Base-by-base conservation (phyloP, 2,888 invertebrate genomes). In the Buathra laborator region DNA sequence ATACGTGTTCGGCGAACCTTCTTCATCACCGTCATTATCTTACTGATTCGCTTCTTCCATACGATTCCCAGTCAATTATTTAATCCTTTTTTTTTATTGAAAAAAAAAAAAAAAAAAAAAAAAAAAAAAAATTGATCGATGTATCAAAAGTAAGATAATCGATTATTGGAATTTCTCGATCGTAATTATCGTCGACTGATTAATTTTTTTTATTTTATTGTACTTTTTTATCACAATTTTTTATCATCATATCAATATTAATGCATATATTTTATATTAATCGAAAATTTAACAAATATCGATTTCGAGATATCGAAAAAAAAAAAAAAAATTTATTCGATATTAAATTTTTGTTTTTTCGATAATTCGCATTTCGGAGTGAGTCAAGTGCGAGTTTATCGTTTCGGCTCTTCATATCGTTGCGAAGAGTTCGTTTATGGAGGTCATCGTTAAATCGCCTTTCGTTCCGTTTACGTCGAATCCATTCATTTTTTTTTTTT, bases 391-490 rank as follows among this genome's bases (percentile, higher is more conserved):
- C 19, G 16, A 19, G 16, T 53, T 10, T 53, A 53, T 53, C n/a
- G 12, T n/a, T 9, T 3, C 19, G 19, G 16, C 53, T 0, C 9
- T 9, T 19, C 19, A 1, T 16, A 19, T 53, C 16, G 19, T 53
- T 3, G 19, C 53, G 53, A 19, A 59, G 59, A 59, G 59, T 59
- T 29, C 59, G 24, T 5, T 29, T 29, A 9, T 29, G 4, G 59
- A 59, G 72, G 59, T 74, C 72, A 62, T 74, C 72, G 72, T 46
- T 24, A 46, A 59, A 46, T 29, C 44, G 72, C 59, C 53, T 32
- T 43, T 32, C 53, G 72, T 32, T 37, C n/a, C 29, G 67, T 46
- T 10, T n/a, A 24, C 67, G 29, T 44, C 29, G 14, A n/a, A 44
- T 74, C 53, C 59, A 74, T 59, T 59, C 72, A 59, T 0, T 1